Conservation (phyloP, 1,140 invertebrate species). For the Sycobia sp. region DNA sequence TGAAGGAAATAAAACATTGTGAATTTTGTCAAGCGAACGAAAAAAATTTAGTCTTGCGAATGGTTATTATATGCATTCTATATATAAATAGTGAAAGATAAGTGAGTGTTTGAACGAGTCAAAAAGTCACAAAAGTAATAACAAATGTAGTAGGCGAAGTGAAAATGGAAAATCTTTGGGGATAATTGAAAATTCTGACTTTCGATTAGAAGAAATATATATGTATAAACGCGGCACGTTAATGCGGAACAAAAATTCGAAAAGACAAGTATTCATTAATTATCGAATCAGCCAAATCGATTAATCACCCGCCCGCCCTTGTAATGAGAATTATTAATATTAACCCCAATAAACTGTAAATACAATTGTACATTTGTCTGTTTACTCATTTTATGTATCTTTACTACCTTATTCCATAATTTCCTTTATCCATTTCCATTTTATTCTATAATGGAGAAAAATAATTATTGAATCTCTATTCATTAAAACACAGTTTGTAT, state of each 20-base stretch:
- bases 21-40: constrained; percentile 15
- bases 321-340: constrained; percentile 57
- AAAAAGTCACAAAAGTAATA: not conserved
- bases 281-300: constrained; percentile 48
- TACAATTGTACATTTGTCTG: constrained; percentile 56
- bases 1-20: constrained; percentile 2
- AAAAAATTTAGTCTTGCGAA: constrained; percentile 18
- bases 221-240: not conserved
- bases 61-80: too few species aligned
- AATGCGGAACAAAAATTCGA: constrained; percentile 25
- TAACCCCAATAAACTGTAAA: constrained; percentile 60
- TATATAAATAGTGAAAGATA: constrained; percentile 4
- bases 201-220: constrained; percentile 21
- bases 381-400: constrained; percentile 36
- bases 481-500: too few species aligned
- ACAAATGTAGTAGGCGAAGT: not conserved
- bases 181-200: constrained; percentile 22
- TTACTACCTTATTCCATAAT: too few species aligned
- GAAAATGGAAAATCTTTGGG: constrained; percentile 6
- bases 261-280: constrained; percentile 25
- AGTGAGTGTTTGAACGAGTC: constrained; percentile 29
- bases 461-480: too few species aligned
- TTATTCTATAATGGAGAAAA: too few species aligned
- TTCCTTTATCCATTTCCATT: too few species aligned
- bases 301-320: constrained; percentile 55